Evolutionary conservation across 2,888 invertebrate genomes (phyloP).

Genomic region (Cylindroiulus punctatus): DNA sequence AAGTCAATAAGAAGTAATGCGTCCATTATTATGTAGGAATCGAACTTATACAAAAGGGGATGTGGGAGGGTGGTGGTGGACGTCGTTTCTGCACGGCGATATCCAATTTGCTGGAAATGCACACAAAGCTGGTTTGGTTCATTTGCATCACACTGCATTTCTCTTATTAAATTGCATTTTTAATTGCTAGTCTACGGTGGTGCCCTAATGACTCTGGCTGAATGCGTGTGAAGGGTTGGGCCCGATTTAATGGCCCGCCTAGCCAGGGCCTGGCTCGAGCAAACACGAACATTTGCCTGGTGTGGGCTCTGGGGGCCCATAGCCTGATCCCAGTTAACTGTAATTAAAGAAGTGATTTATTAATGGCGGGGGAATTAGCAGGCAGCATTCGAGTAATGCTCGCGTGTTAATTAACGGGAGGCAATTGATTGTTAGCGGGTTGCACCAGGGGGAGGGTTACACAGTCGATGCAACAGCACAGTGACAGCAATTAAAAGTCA

Average conservation of each 20-base stretch:
- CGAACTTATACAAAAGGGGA: too few relatives aligned
- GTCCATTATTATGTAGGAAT: too few relatives aligned
- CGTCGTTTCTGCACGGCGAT: too few relatives aligned
- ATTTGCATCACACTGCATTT: background rate
- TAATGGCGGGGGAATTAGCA: constrained; percentile 54
- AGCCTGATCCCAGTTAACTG: constrained; percentile 53
- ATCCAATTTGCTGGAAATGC: background rate
- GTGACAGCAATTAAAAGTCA: constrained; percentile 16
- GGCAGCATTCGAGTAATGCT: constrained; percentile 50
- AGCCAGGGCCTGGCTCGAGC: background rate
- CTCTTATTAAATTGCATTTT: constrained; percentile 7
- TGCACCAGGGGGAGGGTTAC: background rate
- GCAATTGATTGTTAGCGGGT: constrained; percentile 54
- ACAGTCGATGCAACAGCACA: background rate
- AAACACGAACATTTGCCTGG: background rate
- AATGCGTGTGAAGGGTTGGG: background rate
- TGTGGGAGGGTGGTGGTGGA: too few relatives aligned
- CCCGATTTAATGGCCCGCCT: constrained; percentile 15
- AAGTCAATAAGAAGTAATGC: too few relatives aligned
- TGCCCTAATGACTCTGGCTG: constrained; percentile 23
- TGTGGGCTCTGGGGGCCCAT: constrained; percentile 48
- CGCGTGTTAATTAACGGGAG: constrained; percentile 54
- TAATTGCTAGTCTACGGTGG: background rate
- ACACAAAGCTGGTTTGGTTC: background rate
- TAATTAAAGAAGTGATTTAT: constrained; percentile 56